Evolutionary conservation across 2,113 vertebrate genomes (phyloP).

Genomic region (Nycticryphes semicollaris): DNA sequence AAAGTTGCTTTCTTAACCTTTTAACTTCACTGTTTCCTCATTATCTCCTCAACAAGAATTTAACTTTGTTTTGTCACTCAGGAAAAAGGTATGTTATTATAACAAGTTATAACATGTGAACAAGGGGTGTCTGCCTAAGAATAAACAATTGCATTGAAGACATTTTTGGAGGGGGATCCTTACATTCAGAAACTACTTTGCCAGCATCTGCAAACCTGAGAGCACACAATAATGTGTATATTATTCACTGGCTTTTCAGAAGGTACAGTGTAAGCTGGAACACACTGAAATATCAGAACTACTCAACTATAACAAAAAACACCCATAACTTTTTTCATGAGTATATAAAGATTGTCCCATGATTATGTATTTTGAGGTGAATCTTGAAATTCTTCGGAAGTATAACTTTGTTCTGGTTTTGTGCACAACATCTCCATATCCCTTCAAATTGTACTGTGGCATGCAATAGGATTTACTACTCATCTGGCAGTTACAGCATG

Average conservation of each 20-base stretch:
- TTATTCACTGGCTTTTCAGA: not conserved
- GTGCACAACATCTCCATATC: not conserved
- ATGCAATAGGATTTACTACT: not conserved
- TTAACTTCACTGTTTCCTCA: not conserved
- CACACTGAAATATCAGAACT: not conserved
- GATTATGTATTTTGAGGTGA: not conserved
- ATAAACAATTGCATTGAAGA: not conserved
- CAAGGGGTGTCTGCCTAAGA: not conserved
- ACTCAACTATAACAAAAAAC: not conserved
- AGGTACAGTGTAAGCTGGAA: not conserved
- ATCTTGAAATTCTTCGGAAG: not conserved
- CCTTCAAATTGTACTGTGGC: not conserved
- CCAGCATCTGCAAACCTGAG: not conserved
- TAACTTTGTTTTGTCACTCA: not conserved
- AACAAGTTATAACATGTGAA: not conserved
- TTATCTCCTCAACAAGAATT: not conserved
- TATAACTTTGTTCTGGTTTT: not conserved
- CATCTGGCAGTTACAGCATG: not conserved
- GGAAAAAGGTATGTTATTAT: not conserved
- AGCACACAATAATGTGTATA: not conserved
- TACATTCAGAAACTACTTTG: not conserved
- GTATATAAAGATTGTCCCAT: not conserved
- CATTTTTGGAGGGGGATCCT: not conserved
- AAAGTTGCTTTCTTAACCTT: conserved; percentile 3
- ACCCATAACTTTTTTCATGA: not conserved